Evolutionary conservation across 2,888 invertebrate genomes (phyloP), one percentile per base, ranked within the genome.

Genomic region (Seira musarum): DNA sequence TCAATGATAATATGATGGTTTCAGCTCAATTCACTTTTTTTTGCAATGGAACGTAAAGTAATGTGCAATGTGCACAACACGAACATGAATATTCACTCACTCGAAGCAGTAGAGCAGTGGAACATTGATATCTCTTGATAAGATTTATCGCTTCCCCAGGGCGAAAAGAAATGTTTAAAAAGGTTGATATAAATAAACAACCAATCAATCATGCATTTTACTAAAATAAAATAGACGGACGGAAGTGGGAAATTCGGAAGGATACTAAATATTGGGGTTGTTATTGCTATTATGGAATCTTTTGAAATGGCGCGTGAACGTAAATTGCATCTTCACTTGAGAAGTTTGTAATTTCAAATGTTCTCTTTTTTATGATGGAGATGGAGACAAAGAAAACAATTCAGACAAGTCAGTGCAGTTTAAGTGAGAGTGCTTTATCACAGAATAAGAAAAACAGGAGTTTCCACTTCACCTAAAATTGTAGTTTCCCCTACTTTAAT

Each of bases 381-480:
- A 30, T 2, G 30, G 3, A 30, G 30, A 30, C 30, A 30, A 30
- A 30, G 8, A 8, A 30, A 30, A 30, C 30, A 30, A 30, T 30
- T 30, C 30, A 30, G 30, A 30, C 30, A 30, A 65, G 30, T 35
- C 35, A 2, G 35, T 17, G 60, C 35, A 2, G 35, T 17, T 25
- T 57, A 57, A 17, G 30, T 17, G 53, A 60, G 5, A 30, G 60
- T 21, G 25, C 30, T 60, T 19, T 70, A 70, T 70, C 60, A 61
- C n/a, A 60, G 8, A 49, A 40, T 21, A 65, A 49, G n/a, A 30
- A 22, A 63, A 63, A 63, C 71, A 72, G 17, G 71, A 63, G 30
- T 72, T 72, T 72, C 64, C 71, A 72, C 61, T 72, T 72, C 63
- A 64, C 8, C 61, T 2, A 17, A 53, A 53, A 53, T 46, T 67